Evolutionary conservation across 35 echinoderm and acorn worm genomes (phyloP).

Genomic region (Apostichopus parvimensis): DNA sequence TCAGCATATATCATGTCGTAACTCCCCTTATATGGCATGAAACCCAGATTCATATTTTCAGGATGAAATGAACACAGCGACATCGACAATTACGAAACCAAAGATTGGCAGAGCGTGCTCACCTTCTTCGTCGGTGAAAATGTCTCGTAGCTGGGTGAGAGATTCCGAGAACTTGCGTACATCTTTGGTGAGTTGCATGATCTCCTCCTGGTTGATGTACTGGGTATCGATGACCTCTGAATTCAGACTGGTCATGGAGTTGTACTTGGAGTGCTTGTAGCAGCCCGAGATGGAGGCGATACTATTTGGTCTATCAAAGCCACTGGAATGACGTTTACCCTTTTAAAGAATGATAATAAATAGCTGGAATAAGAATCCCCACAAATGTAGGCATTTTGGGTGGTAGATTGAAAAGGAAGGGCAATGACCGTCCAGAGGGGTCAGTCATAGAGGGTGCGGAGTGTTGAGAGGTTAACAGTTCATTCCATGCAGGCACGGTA

Average conservation of each 20-base stretch:
- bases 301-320: conserved; percentile 58
- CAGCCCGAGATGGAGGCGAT: conserved; percentile 66
- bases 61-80: too few relatives aligned
- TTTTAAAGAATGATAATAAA: background rate
- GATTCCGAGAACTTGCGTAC: conserved; percentile 86
- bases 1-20: too few relatives aligned
- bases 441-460: too few relatives aligned
- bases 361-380: too few relatives aligned
- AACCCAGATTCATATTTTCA: too few relatives aligned
- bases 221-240: conserved; percentile 87
- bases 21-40: too few relatives aligned
- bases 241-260: conserved; percentile 94
- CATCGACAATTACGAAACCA: too few relatives aligned
- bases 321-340: conserved; percentile 48
- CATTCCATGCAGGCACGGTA: too few relatives aligned
- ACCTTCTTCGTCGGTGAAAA: conserved; percentile 73
- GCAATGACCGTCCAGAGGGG: too few relatives aligned
- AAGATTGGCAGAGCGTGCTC: background rate
- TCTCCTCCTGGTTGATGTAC: conserved; percentile 92
- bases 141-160: conserved; percentile 62
- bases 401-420: too few relatives aligned
- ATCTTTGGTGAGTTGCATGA: conserved; percentile 84
- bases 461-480: too few relatives aligned
- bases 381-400: too few relatives aligned
- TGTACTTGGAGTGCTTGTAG: conserved; percentile 78